Base-by-base conservation (phyloP, 2,888 invertebrate species). In the Peribatodes rhomboidaria region DNA sequence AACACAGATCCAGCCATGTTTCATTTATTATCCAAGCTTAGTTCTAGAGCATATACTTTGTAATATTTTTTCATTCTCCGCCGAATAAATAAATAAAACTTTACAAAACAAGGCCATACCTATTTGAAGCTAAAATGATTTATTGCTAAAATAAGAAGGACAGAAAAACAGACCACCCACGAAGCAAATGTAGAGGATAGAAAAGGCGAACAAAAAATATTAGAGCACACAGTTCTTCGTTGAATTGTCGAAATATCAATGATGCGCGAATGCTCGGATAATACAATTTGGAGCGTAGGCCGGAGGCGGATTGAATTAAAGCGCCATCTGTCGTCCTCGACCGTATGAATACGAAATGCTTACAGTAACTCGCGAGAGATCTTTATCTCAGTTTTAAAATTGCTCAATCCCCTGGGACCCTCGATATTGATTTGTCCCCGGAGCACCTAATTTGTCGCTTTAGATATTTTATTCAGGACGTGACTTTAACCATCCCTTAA, bases 301-400 rank as follows among this genome's bases (percentile, higher is more conserved):
- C 89, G 84, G 87, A 88, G 92, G 90, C 90, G 84, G 83, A 92
- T 92, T 89, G 90, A 88, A 92, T 92, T 93, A 93, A 89, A 90
- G 87, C 84, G 87, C 88, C 93, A 93, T 93, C 93, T 93, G 93
- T 88, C 92, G 88, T 82, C 82, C 86, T 84, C 86, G 87, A 76
- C 86, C 87, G 90, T 92, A 90, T 91, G 92, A 93, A 92, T 92
- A 88, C 90, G 86, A 88, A 92, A 90, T 90, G 86, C 90, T 88
- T 84, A 87, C 87, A 84, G 87, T 87, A 75, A 84, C 85, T 85
- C 84, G 86, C 83, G 81, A 83, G 81, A 86, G 91, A 91, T 91
- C 89, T 88, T 90, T 92, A 92, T 93, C 92, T 90, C 89, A 89
- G 92, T 93, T 93, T 93, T 92, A 92, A 92, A 92, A 91, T 90